These are phyloP conservation scores for Dendrocincla tyrannina DNA, from an alignment of 2,797 vertebrate genomes.

Conservation along the genomic window DNA sequence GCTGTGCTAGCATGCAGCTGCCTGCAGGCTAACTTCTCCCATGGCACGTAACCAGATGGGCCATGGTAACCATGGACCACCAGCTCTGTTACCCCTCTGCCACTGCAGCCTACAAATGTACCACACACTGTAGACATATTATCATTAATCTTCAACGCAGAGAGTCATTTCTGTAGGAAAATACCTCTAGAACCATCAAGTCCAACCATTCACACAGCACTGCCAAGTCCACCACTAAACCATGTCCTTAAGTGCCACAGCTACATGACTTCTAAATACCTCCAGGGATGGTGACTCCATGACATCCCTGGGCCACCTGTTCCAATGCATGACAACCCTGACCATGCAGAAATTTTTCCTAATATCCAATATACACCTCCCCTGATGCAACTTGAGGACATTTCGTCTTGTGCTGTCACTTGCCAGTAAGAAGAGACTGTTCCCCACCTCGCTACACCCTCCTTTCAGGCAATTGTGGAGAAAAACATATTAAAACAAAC, in stretches of 20 bases:
- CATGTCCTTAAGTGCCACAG: not conserved
- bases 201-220: not conserved
- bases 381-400: not conserved
- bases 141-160: not conserved
- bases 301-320: not conserved
- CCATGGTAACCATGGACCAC: not conserved
- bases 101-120: not conserved
- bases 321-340: not conserved
- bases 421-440: not conserved
- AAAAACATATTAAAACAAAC: not conserved
- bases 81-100: not conserved
- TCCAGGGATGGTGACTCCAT: not conserved
- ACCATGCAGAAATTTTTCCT: not conserved
- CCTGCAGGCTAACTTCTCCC: not conserved
- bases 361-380: not conserved
- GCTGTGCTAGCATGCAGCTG: not conserved
- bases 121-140: rapidly evolving
- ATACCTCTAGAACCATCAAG: not conserved
- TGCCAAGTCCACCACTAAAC: not conserved
- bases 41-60: not conserved
- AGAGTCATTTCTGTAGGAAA: not conserved
- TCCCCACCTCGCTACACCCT: not conserved
- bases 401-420: not conserved
- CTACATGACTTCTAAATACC: not conserved
- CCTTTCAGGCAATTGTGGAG: not conserved